Base-by-base conservation (phyloP, 2,797 vertebrate genomes). In the Malurus splendens region DNA sequence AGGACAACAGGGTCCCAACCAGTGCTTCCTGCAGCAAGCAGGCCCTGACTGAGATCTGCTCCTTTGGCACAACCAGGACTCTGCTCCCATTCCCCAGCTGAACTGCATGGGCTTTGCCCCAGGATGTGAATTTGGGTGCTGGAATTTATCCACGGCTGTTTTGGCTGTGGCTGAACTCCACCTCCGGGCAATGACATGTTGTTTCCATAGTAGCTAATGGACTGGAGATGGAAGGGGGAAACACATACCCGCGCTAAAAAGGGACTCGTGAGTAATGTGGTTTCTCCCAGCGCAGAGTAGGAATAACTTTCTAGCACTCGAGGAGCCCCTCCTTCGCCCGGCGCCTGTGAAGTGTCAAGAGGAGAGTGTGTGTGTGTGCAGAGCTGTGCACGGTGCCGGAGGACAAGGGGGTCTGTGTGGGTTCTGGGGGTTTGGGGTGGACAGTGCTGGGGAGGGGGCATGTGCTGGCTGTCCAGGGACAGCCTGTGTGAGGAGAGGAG, bases 141-240 rank as follows among this genome's bases (percentile, higher is more conserved):
- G 90, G 95, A 93, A 94, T 94, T 94, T 89, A 88, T 93, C 85
- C n/a, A 11, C 2, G 67, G 59, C 89, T 90, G 85, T 90, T 93
- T 94, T 93, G 91, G 86, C 91, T 91, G 89, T 91, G 82, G 78
- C 89, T 92, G 81, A 90, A 89, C 96, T 89, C 94, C 91, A 84
- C 92, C 94, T 95, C 86, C 47, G 7, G 70, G 74, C 56, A 80
- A 89, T 94, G 86, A 94, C 92, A 93, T 84, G 88, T 85, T 92
- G 94, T 96, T 95, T 95, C 95, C 94, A 95, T 96, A 94, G 94
- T 86, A 95, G 93, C 93, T 94, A 95, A 95, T 95, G 84, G 86
- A 94, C 87, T 93, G 45, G 89, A 92, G 89, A 86, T 93, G 92
- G 93, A 82, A 77, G 77, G 82, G 93, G 87, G 92, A 93, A 93